Evolutionary conservation across 2,797 vertebrate species (phyloP), one percentile per base, ranked within the genome.

Genomic region (Gymnoscopelus microlampas): DNA sequence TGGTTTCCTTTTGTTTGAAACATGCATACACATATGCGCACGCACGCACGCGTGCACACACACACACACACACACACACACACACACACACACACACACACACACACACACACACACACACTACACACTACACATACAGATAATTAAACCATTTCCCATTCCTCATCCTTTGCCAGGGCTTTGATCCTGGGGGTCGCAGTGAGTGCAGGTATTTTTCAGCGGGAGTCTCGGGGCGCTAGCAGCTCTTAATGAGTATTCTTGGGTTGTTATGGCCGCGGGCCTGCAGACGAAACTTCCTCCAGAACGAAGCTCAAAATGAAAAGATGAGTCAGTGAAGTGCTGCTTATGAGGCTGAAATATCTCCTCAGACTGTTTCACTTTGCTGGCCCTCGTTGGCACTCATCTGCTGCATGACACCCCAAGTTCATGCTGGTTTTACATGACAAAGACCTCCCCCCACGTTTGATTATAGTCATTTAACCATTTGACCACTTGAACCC

Each of bases 121-220:
- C n/a, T 35, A 35, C 29, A 32, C 29, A 32, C 32, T 35, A 55
- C n/a, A 65, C 12, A 47, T 39, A 66, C 19, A 26, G 54, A 53
- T 29, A 71, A 61, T 60, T 66, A 51, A 63, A 60, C 39, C 44
- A 24, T 49, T 50, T 49, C 11, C 39, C 39, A 9, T 44, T 23
- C 48, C 56, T 10, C 47, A 29, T 10, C 8, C 19, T 23, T 23
- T 50, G 57, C 47, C 50, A 59, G 44, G 50, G n/a, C 50, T 13
- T 51, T 51, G 50, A 51, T 51, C 5, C 12, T 10, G n/a, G 13
- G 12, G 50, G 50, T 51, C n/a, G 50, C 50, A 13, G 50, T 10
- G 39, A 44, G 39, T 51, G 50, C 50, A 51, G 12, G 50, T 51
- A 51, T 51, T 13, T 51, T 51, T 44, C 39, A 44, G 39, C 39